These are phyloP conservation scores for Motacilla alba DNA, from an alignment of 2,113 vertebrate genomes.

Conservation along the genomic window DNA sequence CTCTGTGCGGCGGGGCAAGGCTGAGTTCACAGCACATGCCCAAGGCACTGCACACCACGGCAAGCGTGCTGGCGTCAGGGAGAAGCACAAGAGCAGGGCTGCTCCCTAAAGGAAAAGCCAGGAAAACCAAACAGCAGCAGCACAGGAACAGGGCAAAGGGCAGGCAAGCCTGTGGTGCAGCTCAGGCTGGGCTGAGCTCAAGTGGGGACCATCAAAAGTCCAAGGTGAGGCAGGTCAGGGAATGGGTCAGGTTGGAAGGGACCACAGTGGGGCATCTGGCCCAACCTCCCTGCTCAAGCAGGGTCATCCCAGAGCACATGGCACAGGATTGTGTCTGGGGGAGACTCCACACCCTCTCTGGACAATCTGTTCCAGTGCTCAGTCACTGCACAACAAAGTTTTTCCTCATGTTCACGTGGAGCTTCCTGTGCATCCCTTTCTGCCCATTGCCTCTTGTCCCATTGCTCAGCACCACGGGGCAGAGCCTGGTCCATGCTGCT, in stretches of 20 bases:
- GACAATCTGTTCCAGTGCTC: neutral
- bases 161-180: neutral
- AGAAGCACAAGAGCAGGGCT: neutral
- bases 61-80: neutral
- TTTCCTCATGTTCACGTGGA: accelerated
- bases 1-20: neutral
- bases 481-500: neutral
- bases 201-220: neutral
- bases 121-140: neutral
- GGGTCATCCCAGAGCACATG: neutral
- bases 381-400: neutral
- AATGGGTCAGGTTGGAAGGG: neutral
- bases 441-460: neutral
- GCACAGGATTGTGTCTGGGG: neutral
- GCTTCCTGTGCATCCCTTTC: neutral
- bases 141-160: neutral
- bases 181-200: neutral
- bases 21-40: slow-evolving; percentile 39
- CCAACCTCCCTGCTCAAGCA: neutral
- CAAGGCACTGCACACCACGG: neutral
- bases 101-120: slow-evolving; percentile 20
- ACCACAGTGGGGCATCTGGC: neutral
- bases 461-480: neutral
- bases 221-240: neutral
- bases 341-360: neutral